Base-by-base conservation (phyloP, 2,797 vertebrate species). In the Ctenochaetus hawaiiensis region DNA sequence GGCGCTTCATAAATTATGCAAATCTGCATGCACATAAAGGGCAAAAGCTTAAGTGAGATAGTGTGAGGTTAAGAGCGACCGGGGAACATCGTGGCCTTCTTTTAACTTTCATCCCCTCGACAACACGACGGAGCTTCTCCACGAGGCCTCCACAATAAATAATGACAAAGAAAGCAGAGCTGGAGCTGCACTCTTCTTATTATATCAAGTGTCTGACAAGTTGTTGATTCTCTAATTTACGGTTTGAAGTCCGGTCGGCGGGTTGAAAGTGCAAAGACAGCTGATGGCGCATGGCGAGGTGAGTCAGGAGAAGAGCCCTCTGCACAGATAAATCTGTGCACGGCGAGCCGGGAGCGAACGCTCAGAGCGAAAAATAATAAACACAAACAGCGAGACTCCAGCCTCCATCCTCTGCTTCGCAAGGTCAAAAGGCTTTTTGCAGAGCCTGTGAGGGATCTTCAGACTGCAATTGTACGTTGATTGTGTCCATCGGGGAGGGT, bases 1-100 rank as follows among this genome's bases (percentile, higher is more conserved):
- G 82, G 81, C 79, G 43, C 81, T 75, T 91, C 71, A 84, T 90
- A 87, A 85, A 92, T 89, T 86, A 92, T 93, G 89, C 72, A 92
- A 88, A 91, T 89, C 81, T 86, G 68, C 72, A 58, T 64, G 45
- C 65, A 23, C 75, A 81, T 69, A 73, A 83, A 81, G 72, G 54
- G 67, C 61, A 67, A 49, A 48, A 43, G 81, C 82, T 84, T 84
- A 85, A 80, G 71, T 53, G 82, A 83, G 87, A 89, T 71, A 75
- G 57, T n/a, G 67, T 8, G 71, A 76, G 82, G 84, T 91, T 62
- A 51, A 79, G 78, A 72, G 78, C 47, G 48, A 73, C 56, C 23
- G 1, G 56, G 39, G 73, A 89, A 77, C 74, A 61, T n/a, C 8
- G 13, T 0, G 8, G 60, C 52, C 53, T 7, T 34, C 48, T 22